Percentiles rank a stretch among this genome's conserved stretches.
These are phyloP conservation scores for Hyposoter dolosus DNA, from an alignment of 2,888 invertebrate genomes.

Conservation along the genomic window DNA sequence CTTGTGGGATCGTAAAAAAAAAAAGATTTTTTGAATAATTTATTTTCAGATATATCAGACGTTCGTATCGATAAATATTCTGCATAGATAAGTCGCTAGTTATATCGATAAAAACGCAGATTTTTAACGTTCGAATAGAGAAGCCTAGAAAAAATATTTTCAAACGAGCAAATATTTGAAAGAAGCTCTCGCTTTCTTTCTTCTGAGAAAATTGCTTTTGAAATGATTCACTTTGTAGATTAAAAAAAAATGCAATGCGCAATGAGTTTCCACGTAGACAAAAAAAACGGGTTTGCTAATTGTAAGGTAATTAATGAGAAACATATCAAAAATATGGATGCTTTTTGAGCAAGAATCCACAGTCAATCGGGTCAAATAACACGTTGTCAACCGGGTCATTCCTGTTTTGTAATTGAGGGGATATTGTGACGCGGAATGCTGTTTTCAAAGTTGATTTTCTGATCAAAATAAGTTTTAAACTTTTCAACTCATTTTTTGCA, in stretches of 20 bases:
- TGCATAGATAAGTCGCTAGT: background rate
- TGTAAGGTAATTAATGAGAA: background rate
- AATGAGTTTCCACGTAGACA: background rate
- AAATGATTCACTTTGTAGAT: background rate
- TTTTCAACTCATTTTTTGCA: too few species aligned
- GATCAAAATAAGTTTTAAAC: too few species aligned
- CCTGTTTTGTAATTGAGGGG: too few species aligned
- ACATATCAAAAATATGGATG: too few species aligned
- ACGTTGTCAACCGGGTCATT: too few species aligned
- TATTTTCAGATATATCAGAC: slow-evolving; percentile 28
- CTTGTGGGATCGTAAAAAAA: slow-evolving; percentile 17
- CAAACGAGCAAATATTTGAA: background rate
- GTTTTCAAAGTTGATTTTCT: too few species aligned
- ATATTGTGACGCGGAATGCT: too few species aligned
- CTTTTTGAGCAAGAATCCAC: too few species aligned
- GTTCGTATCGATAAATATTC: background rate
- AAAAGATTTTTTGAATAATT: background rate
- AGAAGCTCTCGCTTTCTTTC: background rate
- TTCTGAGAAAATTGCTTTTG: too few species aligned
- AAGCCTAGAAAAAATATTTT: background rate
- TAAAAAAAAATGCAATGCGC: background rate
- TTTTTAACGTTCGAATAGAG: background rate
- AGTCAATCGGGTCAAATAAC: too few species aligned
- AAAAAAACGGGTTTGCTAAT: background rate
- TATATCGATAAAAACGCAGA: background rate